Base-by-base conservation (phyloP, 2,888 invertebrate species). In the Acrocyrtus sp. region DNA sequence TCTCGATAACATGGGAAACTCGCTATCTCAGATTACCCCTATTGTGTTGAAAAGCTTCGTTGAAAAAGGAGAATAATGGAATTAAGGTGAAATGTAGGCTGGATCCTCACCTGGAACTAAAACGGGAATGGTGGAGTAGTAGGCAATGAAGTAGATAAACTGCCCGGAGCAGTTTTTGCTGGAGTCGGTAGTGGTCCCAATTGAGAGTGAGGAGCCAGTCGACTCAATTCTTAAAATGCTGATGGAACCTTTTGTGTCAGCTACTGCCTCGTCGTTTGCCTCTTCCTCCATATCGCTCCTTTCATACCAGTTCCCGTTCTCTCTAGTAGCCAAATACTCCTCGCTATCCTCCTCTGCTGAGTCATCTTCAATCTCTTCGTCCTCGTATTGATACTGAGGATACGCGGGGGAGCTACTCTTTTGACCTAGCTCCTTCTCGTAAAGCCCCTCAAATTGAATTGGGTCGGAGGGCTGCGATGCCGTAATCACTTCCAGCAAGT, bases 61-160 rank as follows among this genome's bases (percentile, higher is more conserved):
- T n/a, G n/a, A n/a, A n/a, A n/a, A n/a, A n/a, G n/a, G n/a, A n/a
- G n/a, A n/a, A n/a, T n/a, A n/a, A n/a, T n/a, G n/a, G n/a, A n/a
- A n/a, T n/a, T n/a, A n/a, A n/a, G n/a, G n/a, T n/a, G n/a, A n/a
- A 17, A 5, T 47, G 10, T 15, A 47, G 17, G 17, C 17, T 17
- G 2, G 10, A 19, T 22, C 15, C 17, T 73, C 48, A 73, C 67
- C 73, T 72, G 72, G 29, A 60, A 68, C 65, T 8, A 53, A 60
- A 19, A 60, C 27, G 34, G 29, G 41, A 41, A 76, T 68, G 24
- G 76, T 76, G 19, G 76, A 62, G 51, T 76, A 76, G 34, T 76
- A 73, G 43, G 77, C 79, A 56, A 80, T 75, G 65, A 81, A 79
- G 73, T 79, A 81, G 56, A 81, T 75, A 43, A 78, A 79, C 57